Base-by-base conservation (phyloP, 1,140 invertebrate species). In the Conus ventricosus region DNA sequence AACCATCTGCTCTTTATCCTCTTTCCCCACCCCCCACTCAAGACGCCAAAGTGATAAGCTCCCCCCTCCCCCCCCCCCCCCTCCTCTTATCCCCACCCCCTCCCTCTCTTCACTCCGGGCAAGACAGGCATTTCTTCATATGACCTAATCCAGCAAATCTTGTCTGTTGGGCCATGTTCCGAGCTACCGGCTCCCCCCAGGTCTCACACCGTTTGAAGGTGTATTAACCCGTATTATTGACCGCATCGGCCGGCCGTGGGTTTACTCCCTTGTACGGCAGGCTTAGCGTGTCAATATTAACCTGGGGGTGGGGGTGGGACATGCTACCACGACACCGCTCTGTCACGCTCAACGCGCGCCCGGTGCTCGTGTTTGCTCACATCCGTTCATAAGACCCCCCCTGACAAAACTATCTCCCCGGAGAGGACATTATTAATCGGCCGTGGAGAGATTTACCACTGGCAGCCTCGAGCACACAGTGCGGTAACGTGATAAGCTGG, bases 381-480 rank as follows among this genome's bases (percentile, higher is more conserved):
- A 20, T 71, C 67, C 67, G 13, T 71, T 71, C 67, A 71, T 71
- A 71, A 71, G 13, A 71, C 67, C 67, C 23, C 67, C 67, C 57
- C 57, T 60, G 57, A 60, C 57, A 60, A 60, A 60, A 60, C 57
- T 15, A 15, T 60, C 57, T 71, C 67, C 67, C 67, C 11, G 67
- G 67, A n/a, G 67, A n/a, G 67, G 67, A 71, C 67, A 71, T 71
- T 71, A 71, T 71, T 71, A 71, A 71, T 71, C 67, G 67, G 67
- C 60, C 15, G 15, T 20, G 23, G 67, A 23, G 67, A 71, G 57
- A 15, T 60, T 60, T 60, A 60, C 67, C 67, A 23, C 11, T 63
- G 60, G 67, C 67, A 71, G 67, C 23, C 67, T 71, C 20, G 67
- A 23, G 67, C 20, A 71, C 67, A 71, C 67, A 71, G 6, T 71